Evolutionary conservation across 1,140 invertebrate species (phyloP).

Genomic region (Scaptodrosophila lebanonensis): DNA sequence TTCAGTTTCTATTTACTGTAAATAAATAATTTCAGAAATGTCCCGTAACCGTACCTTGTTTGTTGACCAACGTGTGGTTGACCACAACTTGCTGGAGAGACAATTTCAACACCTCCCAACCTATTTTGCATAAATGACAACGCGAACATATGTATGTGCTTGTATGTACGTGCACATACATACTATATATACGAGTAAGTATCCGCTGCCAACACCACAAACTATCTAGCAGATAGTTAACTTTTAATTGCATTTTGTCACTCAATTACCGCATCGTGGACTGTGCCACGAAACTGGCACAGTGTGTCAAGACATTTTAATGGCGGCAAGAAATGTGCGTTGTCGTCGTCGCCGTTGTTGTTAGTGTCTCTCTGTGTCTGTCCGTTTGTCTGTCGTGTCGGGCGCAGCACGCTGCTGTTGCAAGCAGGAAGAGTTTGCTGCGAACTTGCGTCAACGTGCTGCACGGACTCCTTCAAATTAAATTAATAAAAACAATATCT

Average conservation of each 20-base stretch:
- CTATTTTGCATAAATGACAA: too few relatives aligned
- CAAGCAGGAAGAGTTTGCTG: slow-evolving; percentile 62
- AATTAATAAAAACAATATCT: slow-evolving; percentile 31
- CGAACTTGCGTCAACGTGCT: slow-evolving; percentile 38
- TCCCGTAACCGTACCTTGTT: too few relatives aligned
- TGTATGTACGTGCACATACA: too few relatives aligned
- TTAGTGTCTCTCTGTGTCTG: slow-evolving; percentile 9
- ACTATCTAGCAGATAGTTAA: slow-evolving; percentile 28
- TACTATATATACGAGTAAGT: too few relatives aligned
- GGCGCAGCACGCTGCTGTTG: slow-evolving; percentile 27
- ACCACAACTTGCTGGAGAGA: too few relatives aligned
- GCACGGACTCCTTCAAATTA: slow-evolving; percentile 24
- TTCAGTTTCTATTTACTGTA: too few relatives aligned
- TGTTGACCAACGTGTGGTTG: too few relatives aligned
- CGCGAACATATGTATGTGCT: too few relatives aligned
- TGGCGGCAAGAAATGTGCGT: slow-evolving; percentile 21
- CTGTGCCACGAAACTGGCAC: slow-evolving; percentile 52
- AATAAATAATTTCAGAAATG: too few relatives aligned
- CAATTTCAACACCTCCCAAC: too few relatives aligned
- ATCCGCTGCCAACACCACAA: background rate
- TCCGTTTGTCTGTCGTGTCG: slow-evolving; percentile 14
- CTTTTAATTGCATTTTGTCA: slow-evolving; percentile 64
- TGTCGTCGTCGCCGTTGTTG: background rate
- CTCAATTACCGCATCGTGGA: slow-evolving; percentile 50
- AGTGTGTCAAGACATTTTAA: slow-evolving; percentile 69